phyloP scores from a whole-genome alignment of 2,113 vertebrate species.

The Cinclus mexicanus region DNA sequence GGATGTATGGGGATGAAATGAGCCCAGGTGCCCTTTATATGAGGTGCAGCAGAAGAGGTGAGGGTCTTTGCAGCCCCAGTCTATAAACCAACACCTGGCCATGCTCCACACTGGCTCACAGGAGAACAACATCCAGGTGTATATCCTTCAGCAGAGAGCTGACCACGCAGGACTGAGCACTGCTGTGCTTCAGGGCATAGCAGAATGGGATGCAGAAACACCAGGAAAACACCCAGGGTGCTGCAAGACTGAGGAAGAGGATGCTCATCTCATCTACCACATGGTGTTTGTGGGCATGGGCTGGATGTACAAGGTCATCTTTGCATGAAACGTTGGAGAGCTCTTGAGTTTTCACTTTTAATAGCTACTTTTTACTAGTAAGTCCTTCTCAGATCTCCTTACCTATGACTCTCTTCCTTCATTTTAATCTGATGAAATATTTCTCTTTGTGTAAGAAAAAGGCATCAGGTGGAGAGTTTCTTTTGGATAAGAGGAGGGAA shows the following conservation, averaged over 20 bases:
- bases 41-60: background rate
- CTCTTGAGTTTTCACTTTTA: background rate
- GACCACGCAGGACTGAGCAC: rapidly evolving
- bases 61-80: background rate
- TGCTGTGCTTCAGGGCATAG: background rate
- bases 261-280: background rate
- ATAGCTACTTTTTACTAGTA: background rate
- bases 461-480: background rate
- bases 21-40: background rate
- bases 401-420: background rate
- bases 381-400: constrained; percentile 8
- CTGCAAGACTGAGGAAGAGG: background rate
- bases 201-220: background rate
- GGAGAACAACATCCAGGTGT: rapidly evolving
- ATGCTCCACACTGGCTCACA: background rate
- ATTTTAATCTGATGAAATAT: constrained; percentile 13
- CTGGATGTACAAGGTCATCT: background rate
- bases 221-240: background rate
- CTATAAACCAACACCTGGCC: background rate
- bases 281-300: rapidly evolving
- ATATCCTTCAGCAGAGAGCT: background rate
- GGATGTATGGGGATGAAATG: background rate
- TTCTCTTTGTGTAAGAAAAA: constrained; percentile 9
- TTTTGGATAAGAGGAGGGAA: background rate
- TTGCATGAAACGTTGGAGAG: background rate